phyloP scores from a whole-genome alignment of 2,888 invertebrate species.

The Protophormia terraenovae region DNA sequence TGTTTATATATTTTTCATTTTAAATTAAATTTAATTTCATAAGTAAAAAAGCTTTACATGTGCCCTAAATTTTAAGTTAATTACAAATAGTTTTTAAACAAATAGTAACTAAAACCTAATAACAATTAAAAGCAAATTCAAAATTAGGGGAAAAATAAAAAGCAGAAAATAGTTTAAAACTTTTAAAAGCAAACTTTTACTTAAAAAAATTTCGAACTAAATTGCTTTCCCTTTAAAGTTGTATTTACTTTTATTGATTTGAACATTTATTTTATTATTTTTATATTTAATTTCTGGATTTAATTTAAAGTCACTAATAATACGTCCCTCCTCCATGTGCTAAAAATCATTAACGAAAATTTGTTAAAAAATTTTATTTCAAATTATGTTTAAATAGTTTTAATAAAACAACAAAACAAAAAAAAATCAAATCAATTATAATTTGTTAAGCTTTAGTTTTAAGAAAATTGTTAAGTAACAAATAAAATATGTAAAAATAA shows the following conservation, averaged over 20 bases:
- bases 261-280: background rate
- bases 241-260: background rate
- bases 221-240: background rate
- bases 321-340: constrained; percentile 77
- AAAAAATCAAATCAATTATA: background rate
- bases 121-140: background rate
- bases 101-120: background rate
- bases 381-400: constrained; percentile 52
- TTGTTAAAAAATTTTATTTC: background rate
- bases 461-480: constrained; percentile 27
- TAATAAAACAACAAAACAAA: constrained; percentile 6
- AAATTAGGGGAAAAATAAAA: too few species aligned
- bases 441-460: constrained; percentile 51
- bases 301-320: background rate
- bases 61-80: constrained; percentile 74
- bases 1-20: constrained; percentile 29
- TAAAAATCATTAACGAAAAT: constrained; percentile 70
- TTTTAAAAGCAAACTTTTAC: too few species aligned
- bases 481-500: background rate
- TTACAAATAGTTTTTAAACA: constrained; percentile 34
- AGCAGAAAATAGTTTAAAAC: too few species aligned
- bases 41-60: constrained; percentile 79
- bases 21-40: constrained; percentile 28
- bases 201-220: too few species aligned
- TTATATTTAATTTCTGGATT: too few species aligned